A percentile compares a stretch with the other conserved stretches of the same genome.
phyloP scores from a whole-genome alignment of 1,140 invertebrate species.

The Reticulitermes speratus region DNA sequence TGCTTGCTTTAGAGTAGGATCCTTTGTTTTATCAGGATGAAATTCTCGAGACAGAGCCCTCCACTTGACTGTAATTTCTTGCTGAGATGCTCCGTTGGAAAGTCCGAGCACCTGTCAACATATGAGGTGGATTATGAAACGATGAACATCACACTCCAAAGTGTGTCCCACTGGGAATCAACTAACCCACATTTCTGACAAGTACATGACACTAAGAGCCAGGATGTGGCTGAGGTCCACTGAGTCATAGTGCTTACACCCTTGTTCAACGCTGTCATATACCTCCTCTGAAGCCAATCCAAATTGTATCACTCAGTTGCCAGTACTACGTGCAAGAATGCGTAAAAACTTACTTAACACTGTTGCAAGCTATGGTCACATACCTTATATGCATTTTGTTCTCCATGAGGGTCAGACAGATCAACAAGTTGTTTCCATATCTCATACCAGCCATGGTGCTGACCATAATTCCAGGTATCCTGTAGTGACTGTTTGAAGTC shows the following conservation, averaged over 20 bases:
- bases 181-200: too few relatives aligned
- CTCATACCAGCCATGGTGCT: conserved; percentile 74
- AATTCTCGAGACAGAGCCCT: conserved; percentile 78
- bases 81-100: conserved; percentile 71
- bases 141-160: too few relatives aligned
- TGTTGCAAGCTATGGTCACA: conserved; percentile 22
- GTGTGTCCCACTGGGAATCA: too few relatives aligned
- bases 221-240: too few relatives aligned
- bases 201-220: too few relatives aligned
- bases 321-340: too few relatives aligned
- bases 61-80: conserved; percentile 82
- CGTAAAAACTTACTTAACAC: conserved; percentile 20
- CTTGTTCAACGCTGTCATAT: too few relatives aligned
- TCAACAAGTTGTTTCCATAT: conserved; percentile 86
- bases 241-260: too few relatives aligned
- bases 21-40: conserved; percentile 90
- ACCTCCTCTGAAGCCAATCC: too few relatives aligned
- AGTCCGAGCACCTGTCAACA: conserved; percentile 69
- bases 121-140: background rate
- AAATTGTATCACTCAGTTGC: too few relatives aligned
- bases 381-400: conserved; percentile 86
- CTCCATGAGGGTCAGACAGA: conserved; percentile 82
- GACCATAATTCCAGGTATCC: conserved; percentile 72
- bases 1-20: conserved; percentile 56
- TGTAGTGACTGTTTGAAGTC: conserved; percentile 71